phyloP scores from a whole-genome alignment of 1,140 invertebrate genomes.

The Zaprionus davidi region DNA sequence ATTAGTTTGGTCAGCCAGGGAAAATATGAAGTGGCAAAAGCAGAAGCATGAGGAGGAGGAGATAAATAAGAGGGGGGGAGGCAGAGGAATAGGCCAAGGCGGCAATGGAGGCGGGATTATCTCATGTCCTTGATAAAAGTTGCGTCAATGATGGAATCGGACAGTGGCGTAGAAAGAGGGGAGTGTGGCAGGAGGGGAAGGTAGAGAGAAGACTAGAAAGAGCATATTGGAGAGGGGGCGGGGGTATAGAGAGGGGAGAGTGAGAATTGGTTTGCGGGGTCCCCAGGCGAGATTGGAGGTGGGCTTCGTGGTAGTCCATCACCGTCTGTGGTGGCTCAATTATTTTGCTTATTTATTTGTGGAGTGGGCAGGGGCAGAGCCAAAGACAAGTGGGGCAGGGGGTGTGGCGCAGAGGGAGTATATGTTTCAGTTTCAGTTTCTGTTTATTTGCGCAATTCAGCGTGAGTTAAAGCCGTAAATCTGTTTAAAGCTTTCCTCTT shows the following conservation, averaged over 20 bases:
- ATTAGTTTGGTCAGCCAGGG: slow-evolving; percentile 4
- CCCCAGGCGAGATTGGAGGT: not conserved
- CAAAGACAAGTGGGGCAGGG: not conserved
- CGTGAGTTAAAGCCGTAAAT: slow-evolving; percentile 61
- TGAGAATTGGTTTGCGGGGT: not conserved
- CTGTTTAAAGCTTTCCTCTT: slow-evolving; percentile 45
- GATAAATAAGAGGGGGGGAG: not conserved
- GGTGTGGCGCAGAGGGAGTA: not conserved
- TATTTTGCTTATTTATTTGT: slow-evolving; percentile 69
- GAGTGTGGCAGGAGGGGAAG: not conserved
- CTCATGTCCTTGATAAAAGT: slow-evolving; percentile 55
- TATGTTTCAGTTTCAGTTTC: slow-evolving; percentile 29
- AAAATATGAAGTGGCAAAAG: slow-evolving; percentile 2
- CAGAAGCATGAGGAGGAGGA: not conserved
- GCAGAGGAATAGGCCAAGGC: slow-evolving; percentile 7
- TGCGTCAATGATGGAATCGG: slow-evolving; percentile 33
- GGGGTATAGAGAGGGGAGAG: not conserved
- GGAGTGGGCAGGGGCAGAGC: not conserved
- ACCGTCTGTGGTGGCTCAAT: slow-evolving; percentile 46
- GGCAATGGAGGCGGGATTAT: slow-evolving; percentile 53
- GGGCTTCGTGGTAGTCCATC: not conserved
- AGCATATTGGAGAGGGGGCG: not conserved
- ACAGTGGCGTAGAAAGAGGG: not conserved
- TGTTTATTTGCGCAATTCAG: slow-evolving; percentile 24
- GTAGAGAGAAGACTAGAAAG: not conserved